Percentiles rank a stretch among this genome's conserved stretches.
These are phyloP conservation scores for Hypsibius dujardini DNA, from an alignment of 1,140 invertebrate species.

Conservation along the genomic window DNA sequence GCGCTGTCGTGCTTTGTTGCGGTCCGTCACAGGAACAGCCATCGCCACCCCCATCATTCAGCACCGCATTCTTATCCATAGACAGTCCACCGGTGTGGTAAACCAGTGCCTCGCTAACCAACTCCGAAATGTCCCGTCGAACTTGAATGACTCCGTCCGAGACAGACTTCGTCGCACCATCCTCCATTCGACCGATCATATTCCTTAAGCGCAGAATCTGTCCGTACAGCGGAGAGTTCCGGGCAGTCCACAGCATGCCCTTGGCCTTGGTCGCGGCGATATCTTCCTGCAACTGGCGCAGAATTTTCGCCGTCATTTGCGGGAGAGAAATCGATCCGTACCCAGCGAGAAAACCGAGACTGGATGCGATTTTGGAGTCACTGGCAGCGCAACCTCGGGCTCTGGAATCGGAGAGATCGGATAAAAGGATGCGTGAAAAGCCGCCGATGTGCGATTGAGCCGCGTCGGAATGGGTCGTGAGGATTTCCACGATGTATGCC, in stretches of 20 bases:
- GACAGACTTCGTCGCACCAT: neutral
- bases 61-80: neutral
- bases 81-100: neutral
- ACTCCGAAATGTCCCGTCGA: neutral
- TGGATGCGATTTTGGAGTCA: neutral
- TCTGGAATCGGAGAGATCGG: neutral
- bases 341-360: neutral
- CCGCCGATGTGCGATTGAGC: neutral
- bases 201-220: neutral
- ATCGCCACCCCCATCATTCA: neutral
- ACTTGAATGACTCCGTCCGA: neutral
- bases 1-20: neutral
- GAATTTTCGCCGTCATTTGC: neutral
- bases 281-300: neutral
- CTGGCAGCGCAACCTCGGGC: neutral
- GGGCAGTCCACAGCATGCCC: conserved; percentile 5
- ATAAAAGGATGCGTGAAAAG: neutral
- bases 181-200: neutral
- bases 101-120: neutral
- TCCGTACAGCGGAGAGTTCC: conserved; percentile 13
- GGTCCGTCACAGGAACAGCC: no score
- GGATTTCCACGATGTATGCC: neutral
- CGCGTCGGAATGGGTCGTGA: neutral
- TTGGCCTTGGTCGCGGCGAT: neutral
- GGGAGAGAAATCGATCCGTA: neutral